A percentile compares a stretch with the other conserved stretches of the same genome.
Evolutionary conservation across 1,140 invertebrate species (phyloP).

Genomic region (Acyrthosiphon pisum): DNA sequence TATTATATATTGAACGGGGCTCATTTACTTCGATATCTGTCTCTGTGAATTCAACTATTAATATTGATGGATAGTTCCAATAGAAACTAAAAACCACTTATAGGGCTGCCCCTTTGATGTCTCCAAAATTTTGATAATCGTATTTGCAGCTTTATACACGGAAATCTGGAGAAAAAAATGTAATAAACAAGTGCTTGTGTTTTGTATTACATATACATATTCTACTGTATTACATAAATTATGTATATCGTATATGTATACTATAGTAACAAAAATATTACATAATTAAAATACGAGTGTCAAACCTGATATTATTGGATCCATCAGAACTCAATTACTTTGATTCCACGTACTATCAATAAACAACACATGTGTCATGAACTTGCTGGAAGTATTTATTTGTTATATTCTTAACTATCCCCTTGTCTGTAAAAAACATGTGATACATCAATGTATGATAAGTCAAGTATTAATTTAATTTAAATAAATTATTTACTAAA

Average conservation of each 20-base stretch:
- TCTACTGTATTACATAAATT: too few species aligned
- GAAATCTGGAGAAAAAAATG: conserved; percentile 68
- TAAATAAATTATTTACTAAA: conserved; percentile 44
- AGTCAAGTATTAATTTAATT: not conserved
- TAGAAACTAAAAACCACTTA: conserved; percentile 90
- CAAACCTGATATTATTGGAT: conserved; percentile 71
- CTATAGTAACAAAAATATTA: not conserved
- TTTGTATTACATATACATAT: not conserved
- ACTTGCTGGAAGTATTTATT: not conserved
- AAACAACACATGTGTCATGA: conserved; percentile 71
- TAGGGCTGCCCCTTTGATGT: conserved; percentile 87
- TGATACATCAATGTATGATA: not conserved
- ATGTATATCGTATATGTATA: too few species aligned
- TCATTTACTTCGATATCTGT: conserved; percentile 27
- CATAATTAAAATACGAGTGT: not conserved
- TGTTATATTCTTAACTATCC: not conserved
- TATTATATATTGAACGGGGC: too few species aligned
- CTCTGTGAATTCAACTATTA: conserved; percentile 69
- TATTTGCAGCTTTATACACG: conserved; percentile 79
- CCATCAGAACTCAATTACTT: conserved; percentile 82
- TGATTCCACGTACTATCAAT: conserved; percentile 96
- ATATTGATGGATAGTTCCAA: conserved; percentile 95
- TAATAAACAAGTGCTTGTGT: not conserved
- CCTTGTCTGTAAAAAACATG: not conserved
- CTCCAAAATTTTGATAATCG: conserved; percentile 93